Evolutionary conservation across 2,888 invertebrate genomes (phyloP).

Genomic region (Oscheius sp.): DNA sequence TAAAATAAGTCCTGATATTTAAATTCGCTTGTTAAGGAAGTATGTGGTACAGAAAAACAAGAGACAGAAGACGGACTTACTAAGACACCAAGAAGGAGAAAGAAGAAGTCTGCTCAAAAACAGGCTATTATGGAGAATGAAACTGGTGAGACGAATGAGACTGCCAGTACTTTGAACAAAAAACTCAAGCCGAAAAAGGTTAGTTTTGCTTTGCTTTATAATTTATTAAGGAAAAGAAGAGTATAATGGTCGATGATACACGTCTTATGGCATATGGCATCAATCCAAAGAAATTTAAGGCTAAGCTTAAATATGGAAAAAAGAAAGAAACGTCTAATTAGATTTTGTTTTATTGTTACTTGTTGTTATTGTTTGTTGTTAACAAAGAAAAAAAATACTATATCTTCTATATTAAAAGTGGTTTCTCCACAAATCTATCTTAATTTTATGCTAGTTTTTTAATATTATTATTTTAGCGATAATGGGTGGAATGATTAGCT

Average conservation of each 20-base stretch:
- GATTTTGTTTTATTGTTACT: neutral
- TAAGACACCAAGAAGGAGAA: slow-evolving; percentile 2
- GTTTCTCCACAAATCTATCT: neutral
- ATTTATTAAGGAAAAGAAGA: slow-evolving; percentile 33
- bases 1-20: no score
- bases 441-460: neutral
- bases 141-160: neutral
- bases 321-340: slow-evolving; percentile 22
- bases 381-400: neutral
- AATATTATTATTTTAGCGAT: neutral
- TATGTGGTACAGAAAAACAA: neutral
- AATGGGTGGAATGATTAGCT: slow-evolving; percentile 89
- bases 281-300: slow-evolving; percentile 87
- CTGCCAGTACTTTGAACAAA: neutral
- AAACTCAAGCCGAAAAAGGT: neutral
- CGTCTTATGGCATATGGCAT: slow-evolving; percentile 89
- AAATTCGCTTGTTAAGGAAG: neutral
- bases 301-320: slow-evolving; percentile 73
- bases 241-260: slow-evolving; percentile 75
- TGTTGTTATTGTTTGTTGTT: slow-evolving; percentile 25
- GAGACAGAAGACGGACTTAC: neutral
- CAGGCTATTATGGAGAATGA: neutral
- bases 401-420: neutral
- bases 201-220: neutral
- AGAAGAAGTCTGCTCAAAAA: slow-evolving; percentile 9